These are phyloP conservation scores for Globodera ellingtonae DNA, from an alignment of 1,140 invertebrate species.

Conservation along the genomic window DNA sequence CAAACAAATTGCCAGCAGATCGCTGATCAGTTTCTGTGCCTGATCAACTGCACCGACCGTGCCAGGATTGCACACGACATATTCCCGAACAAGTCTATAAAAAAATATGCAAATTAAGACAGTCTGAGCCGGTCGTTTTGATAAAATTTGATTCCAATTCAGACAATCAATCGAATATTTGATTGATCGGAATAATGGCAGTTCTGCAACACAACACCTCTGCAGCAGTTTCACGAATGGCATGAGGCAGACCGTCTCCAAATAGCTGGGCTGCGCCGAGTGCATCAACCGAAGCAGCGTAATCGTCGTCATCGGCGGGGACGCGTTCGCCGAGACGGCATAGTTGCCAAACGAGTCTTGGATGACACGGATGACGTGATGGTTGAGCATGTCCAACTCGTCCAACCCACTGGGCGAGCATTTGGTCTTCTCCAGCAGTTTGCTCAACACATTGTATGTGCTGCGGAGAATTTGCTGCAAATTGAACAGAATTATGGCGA, in stretches of 20 bases:
- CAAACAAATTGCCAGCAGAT: conserved; percentile 37
- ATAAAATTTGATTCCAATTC: too few relatives aligned
- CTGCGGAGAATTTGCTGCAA: conserved; percentile 38
- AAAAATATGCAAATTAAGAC: not conserved
- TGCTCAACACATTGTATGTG: conserved; percentile 42
- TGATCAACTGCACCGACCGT: conserved; percentile 21
- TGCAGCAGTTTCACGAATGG: conserved; percentile 45
- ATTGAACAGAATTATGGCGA: conserved; percentile 10
- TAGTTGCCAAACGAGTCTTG: conserved; percentile 39
- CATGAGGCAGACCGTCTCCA: conserved; percentile 38
- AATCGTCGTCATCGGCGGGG: conserved; percentile 34
- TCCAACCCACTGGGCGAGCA: conserved; percentile 35
- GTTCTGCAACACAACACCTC: not conserved
- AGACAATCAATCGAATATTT: too few relatives aligned
- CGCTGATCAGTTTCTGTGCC: conserved; percentile 32
- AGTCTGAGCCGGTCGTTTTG: too few relatives aligned
- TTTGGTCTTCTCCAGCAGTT: conserved; percentile 48
- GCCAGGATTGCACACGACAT: conserved; percentile 27
- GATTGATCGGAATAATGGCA: too few relatives aligned
- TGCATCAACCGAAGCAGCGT: conserved; percentile 42
- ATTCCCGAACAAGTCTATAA: conserved; percentile 36
- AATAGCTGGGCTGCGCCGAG: conserved; percentile 37
- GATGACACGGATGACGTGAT: conserved; percentile 40
- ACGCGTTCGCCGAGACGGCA: conserved; percentile 5
- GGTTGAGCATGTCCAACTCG: conserved; percentile 47